Conservation (phyloP, 1,140 invertebrate species). For the Coptotermes formosanus region DNA sequence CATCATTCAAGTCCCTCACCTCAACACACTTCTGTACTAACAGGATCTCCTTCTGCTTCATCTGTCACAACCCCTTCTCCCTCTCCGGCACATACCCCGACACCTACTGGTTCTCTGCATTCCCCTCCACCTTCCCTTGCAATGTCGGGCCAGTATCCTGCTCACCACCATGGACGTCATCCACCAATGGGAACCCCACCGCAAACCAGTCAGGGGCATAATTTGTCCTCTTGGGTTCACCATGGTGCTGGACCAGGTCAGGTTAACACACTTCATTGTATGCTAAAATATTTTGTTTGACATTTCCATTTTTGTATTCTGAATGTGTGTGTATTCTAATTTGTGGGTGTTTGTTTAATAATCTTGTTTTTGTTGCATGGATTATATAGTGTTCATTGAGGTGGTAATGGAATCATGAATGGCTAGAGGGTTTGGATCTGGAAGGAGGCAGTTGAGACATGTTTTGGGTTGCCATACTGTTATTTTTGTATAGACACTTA, state of each 20-base stretch:
- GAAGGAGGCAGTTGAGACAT: too few species aligned
- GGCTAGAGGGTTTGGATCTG: too few species aligned
- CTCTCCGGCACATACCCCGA: constrained; percentile 22
- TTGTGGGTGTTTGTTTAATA: too few species aligned
- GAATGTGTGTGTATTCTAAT: too few species aligned
- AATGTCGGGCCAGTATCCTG: constrained; percentile 35
- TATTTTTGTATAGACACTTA: too few species aligned
- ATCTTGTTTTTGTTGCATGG: too few species aligned
- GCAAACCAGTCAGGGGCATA: constrained; percentile 23
- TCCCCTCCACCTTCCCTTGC: constrained; percentile 18
- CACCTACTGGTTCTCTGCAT: constrained; percentile 16
- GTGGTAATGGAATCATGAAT: too few species aligned
- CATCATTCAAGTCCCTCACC: constrained; percentile 25
- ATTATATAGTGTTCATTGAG: too few species aligned
- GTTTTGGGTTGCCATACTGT: too few species aligned
- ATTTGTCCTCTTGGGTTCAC: constrained; percentile 26
- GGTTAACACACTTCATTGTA: neutral
- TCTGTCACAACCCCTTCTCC: neutral
- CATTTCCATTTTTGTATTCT: too few species aligned
- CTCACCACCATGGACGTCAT: constrained; percentile 29
- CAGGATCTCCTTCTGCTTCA: neutral
- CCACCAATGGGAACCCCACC: constrained; percentile 24
- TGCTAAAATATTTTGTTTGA: neutral
- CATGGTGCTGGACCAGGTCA: constrained; percentile 13
- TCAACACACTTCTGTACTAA: constrained; percentile 18